These are phyloP conservation scores for Melieria crassipennis DNA, from an alignment of 2,888 invertebrate genomes.

Conservation along the genomic window DNA sequence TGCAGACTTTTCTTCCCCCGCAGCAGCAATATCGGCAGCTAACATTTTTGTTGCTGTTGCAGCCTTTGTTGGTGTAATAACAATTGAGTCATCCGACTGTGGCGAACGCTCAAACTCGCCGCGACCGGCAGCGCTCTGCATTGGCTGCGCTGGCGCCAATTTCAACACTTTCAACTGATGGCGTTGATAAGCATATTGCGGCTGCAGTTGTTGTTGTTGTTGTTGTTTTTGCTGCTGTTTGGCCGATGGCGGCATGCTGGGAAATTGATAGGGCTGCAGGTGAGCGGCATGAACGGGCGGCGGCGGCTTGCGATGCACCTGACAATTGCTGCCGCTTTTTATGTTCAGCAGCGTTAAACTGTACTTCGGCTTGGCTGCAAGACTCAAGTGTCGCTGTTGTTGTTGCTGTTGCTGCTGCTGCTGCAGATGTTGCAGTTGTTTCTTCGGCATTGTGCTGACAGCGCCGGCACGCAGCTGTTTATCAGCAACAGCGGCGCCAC, in stretches of 20 bases:
- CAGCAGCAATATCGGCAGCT: background rate
- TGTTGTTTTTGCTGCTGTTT: slow-evolving; percentile 17
- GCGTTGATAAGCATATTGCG: slow-evolving; percentile 26
- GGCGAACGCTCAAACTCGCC: no score
- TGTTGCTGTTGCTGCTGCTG: slow-evolving; percentile 49
- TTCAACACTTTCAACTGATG: slow-evolving; percentile 42
- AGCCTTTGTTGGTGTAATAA: slow-evolving; percentile 22
- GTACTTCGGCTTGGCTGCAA: slow-evolving; percentile 48
- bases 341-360: slow-evolving; percentile 50
- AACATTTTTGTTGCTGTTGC: slow-evolving; percentile 13
- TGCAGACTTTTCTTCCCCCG: slow-evolving; percentile 34
- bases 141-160: slow-evolving; percentile 34
- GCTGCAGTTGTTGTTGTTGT: slow-evolving; percentile 26
- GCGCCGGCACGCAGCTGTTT: slow-evolving; percentile 1
- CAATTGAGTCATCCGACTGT: background rate
- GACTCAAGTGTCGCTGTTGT: slow-evolving; percentile 40
- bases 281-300: background rate
- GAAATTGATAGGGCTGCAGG: slow-evolving; percentile 35
- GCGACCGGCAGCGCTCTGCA: no score
- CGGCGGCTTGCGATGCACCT: slow-evolving; percentile 34
- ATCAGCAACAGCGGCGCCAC: slow-evolving; percentile 18
- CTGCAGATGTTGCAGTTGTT: slow-evolving; percentile 18
- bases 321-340: slow-evolving; percentile 42
- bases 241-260: slow-evolving; percentile 14
- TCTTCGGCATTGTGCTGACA: slow-evolving; percentile 16